Conservation (phyloP, 2,888 invertebrate genomes). For the Steinernema scapterisci region DNA sequence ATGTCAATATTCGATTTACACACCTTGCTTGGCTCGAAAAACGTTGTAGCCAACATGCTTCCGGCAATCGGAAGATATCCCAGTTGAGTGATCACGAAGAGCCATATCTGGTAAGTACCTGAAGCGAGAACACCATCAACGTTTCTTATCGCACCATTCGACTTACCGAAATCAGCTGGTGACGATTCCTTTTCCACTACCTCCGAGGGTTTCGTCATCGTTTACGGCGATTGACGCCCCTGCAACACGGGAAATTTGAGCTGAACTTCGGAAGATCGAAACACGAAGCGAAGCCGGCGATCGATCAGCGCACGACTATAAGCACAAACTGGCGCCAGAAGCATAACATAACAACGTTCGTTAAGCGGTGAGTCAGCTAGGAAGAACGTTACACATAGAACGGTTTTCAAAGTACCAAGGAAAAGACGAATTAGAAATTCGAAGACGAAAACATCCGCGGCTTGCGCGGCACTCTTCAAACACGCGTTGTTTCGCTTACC, state of each 20-base stretch:
- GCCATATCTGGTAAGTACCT: slow-evolving; percentile 44
- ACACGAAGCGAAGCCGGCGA: neutral
- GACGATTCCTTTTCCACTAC: neutral
- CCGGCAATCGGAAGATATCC: slow-evolving; percentile 61
- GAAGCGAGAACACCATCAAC: no score
- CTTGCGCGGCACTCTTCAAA: no score
- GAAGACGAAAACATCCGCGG: no score
- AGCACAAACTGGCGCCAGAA: neutral
- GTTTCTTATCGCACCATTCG: no score
- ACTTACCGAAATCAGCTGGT: slow-evolving; percentile 32
- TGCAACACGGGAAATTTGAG: neutral
- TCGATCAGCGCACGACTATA: neutral
- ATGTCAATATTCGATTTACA: neutral
- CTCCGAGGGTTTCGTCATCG: neutral
- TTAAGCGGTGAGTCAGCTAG: no score
- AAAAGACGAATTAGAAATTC: no score
- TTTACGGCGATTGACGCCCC: neutral
- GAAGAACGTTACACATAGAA: no score
- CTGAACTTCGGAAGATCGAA: no score
- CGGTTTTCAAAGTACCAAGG: no score
- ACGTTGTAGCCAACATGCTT: slow-evolving; percentile 57
- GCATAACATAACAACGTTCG: neutral
- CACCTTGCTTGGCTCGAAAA: slow-evolving; percentile 58
- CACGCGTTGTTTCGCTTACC: no score
- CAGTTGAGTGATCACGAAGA: slow-evolving; percentile 57